Percentiles rank a stretch among this genome's conserved stretches.
These are phyloP conservation scores for Circaetus gallicus DNA, from an alignment of 2,113 vertebrate genomes.

Conservation along the genomic window DNA sequence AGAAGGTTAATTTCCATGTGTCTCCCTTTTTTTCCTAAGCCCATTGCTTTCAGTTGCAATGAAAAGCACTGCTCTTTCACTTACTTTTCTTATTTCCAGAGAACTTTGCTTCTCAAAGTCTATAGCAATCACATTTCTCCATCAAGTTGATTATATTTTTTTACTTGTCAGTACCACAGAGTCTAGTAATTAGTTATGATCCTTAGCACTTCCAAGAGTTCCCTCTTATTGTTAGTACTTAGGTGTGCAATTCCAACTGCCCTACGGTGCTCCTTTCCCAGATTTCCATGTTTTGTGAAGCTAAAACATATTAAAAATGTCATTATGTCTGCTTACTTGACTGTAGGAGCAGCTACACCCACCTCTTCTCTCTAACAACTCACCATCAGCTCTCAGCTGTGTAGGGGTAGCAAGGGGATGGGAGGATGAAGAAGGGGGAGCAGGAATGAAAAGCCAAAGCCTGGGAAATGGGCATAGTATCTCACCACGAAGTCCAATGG, in stretches of 20 bases:
- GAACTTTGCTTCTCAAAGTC: not conserved
- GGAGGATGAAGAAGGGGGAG: not conserved
- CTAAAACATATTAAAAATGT: not conserved
- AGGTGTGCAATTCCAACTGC: not conserved
- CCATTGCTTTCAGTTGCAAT: not conserved
- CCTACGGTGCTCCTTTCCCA: not conserved
- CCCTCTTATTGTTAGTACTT: not conserved
- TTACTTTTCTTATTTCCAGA: not conserved
- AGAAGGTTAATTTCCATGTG: not conserved
- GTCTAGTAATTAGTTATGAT: not conserved
- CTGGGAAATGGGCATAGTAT: not conserved
- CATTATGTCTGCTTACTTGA: not conserved
- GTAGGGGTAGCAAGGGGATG: not conserved
- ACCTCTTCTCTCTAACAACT: not conserved
- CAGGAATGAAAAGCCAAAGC: not conserved
- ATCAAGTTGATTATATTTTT: not conserved
- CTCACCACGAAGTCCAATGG: not conserved
- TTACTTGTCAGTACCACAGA: not conserved
- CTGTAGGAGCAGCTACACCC: not conserved
- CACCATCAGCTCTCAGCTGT: not conserved
- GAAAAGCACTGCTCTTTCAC: not conserved
- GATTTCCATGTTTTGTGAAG: not conserved
- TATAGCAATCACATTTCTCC: not conserved
- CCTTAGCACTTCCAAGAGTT: not conserved
- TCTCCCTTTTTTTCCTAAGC: not conserved